These are phyloP conservation scores for Mamestra configurata DNA, from an alignment of 1,140 invertebrate genomes.

Conservation along the genomic window DNA sequence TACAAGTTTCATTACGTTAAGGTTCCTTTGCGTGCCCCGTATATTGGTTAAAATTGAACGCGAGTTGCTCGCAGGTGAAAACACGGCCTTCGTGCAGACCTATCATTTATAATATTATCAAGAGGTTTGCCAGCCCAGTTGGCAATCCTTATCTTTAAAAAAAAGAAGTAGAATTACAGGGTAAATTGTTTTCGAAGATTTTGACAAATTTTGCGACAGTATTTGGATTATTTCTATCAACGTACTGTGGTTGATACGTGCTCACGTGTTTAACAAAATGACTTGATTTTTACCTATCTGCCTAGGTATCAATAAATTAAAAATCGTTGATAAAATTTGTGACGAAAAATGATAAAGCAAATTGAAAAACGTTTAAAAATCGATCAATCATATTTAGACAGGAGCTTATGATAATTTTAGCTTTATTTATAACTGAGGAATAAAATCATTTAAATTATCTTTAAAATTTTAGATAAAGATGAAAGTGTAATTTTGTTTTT, in stretches of 20 bases:
- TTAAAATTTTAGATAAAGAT: slow-evolving; percentile 19
- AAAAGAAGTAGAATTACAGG: too few species aligned
- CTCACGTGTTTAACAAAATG: not conserved
- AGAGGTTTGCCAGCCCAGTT: too few species aligned
- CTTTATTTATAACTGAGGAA: slow-evolving; percentile 7
- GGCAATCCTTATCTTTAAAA: too few species aligned
- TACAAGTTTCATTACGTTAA: too few species aligned
- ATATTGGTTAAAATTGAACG: too few species aligned
- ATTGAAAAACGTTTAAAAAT: slow-evolving; percentile 68
- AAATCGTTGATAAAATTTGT: not conserved
- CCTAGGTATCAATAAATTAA: slow-evolving; percentile 10
- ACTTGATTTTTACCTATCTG: not conserved
- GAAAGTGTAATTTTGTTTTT: slow-evolving; percentile 31
- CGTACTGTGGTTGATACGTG: not conserved
- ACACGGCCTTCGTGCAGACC: too few species aligned
- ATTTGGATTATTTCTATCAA: not conserved
- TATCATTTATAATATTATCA: too few species aligned
- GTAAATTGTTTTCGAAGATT: too few species aligned
- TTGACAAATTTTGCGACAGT: too few species aligned
- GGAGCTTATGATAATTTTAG: slow-evolving; percentile 30
- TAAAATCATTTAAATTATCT: slow-evolving; percentile 36
- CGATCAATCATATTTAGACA: slow-evolving; percentile 64
- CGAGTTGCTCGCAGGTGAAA: too few species aligned
- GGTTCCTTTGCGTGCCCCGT: too few species aligned
- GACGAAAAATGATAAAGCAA: slow-evolving; percentile 19